Evolutionary conservation across 2,888 invertebrate genomes (phyloP).

Genomic region (Temnothorax ravouxi): DNA sequence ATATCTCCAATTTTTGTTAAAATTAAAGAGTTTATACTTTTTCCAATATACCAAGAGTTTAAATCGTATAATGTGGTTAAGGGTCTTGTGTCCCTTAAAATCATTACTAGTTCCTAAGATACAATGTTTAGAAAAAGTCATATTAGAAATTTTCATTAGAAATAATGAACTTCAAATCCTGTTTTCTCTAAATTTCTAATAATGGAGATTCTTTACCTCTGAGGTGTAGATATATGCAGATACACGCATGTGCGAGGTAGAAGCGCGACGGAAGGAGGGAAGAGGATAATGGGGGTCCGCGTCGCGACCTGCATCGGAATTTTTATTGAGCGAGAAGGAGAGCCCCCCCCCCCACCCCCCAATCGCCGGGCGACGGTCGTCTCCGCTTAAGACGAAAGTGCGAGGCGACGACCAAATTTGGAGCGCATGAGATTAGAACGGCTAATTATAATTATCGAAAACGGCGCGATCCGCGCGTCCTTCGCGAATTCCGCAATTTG

Average conservation of each 20-base stretch:
- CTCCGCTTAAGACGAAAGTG: background rate
- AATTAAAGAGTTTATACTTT: too few species aligned
- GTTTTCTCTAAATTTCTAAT: too few species aligned
- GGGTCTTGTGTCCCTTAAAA: too few species aligned
- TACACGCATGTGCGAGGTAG: slow-evolving; percentile 37
- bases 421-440: slow-evolving; percentile 19
- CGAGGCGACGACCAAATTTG: background rate
- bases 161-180: too few species aligned
- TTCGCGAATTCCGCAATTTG: background rate
- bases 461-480: background rate
- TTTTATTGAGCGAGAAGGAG: slow-evolving; percentile 75
- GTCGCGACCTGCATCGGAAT: slow-evolving; percentile 72
- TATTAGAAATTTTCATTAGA: too few species aligned
- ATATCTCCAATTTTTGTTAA: too few species aligned
- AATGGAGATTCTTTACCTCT: too few species aligned
- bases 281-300: slow-evolving; percentile 11
- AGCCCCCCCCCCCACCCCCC: slow-evolving; percentile 32
- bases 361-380: slow-evolving; percentile 43
- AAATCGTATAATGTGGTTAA: too few species aligned
- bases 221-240: background rate
- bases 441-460: slow-evolving; percentile 10
- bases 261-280: background rate
- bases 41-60: too few species aligned
- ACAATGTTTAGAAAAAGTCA: too few species aligned
- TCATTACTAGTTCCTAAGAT: too few species aligned